Percentiles rank a stretch among this genome's conserved stretches.
Conservation (phyloP, 2,888 invertebrate species). For the Aphodius sticticus region DNA sequence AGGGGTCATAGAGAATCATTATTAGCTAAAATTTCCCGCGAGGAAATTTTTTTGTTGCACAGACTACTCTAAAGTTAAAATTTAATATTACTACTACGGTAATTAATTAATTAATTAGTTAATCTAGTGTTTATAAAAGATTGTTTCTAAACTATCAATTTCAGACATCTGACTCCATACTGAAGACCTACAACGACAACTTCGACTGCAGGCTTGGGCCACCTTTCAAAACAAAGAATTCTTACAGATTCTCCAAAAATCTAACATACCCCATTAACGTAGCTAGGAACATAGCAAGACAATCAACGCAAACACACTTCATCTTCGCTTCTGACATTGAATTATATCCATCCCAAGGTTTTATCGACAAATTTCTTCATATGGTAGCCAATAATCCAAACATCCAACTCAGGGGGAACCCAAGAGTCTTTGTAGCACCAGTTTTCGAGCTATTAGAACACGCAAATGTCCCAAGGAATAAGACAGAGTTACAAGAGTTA, state of each 20-base stretch:
- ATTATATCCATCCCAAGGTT: slow-evolving; percentile 50
- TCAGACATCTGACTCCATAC: not conserved
- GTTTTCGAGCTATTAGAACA: slow-evolving; percentile 51
- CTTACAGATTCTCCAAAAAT: slow-evolving; percentile 48
- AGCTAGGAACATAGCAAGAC: slow-evolving; percentile 51
- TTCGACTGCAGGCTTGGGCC: slow-evolving; percentile 38
- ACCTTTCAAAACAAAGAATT: slow-evolving; percentile 36
- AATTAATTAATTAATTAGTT: too few species aligned
- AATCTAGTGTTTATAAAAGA: too few species aligned
- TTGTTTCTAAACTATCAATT: too few species aligned
- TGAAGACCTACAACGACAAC: slow-evolving; percentile 42
- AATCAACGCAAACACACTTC: slow-evolving; percentile 50
- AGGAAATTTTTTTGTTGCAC: too few species aligned
- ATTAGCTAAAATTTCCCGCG: too few species aligned
- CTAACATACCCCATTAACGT: slow-evolving; percentile 53
- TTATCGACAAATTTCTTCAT: slow-evolving; percentile 47
- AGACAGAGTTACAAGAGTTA: slow-evolving; percentile 63
- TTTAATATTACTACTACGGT: too few species aligned
- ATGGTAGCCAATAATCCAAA: slow-evolving; percentile 42
- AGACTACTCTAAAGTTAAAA: too few species aligned
- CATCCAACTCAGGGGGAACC: slow-evolving; percentile 25
- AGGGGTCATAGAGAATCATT: too few species aligned
- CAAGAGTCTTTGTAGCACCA: slow-evolving; percentile 50
- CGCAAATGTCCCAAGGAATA: slow-evolving; percentile 71
- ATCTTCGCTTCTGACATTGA: slow-evolving; percentile 54